Evolutionary conservation across 2,113 vertebrate genomes (phyloP).

Genomic region (Trochalopteron elliotii): DNA sequence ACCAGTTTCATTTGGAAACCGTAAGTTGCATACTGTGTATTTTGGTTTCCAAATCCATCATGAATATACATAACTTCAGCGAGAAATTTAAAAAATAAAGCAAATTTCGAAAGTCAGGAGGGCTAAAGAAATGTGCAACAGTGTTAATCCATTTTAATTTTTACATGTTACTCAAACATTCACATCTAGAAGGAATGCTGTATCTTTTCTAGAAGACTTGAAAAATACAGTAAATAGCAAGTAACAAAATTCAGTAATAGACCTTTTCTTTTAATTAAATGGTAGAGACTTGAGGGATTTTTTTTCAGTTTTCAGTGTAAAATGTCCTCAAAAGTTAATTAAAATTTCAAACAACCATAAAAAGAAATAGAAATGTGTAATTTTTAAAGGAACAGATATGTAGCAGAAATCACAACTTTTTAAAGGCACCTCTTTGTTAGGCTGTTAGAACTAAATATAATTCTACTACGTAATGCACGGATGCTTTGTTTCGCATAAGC

Average conservation of each 20-base stretch:
- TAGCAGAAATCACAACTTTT: not conserved
- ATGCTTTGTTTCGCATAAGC: not conserved
- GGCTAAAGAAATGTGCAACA: accelerated
- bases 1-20: not conserved
- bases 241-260: not conserved
- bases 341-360: not conserved
- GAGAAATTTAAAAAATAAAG: not conserved
- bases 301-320: not conserved
- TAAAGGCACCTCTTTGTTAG: not conserved
- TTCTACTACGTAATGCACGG: not conserved
- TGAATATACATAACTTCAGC: not conserved
- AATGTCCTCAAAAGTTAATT: not conserved
- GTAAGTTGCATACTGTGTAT: not conserved
- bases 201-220: not conserved
- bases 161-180: not conserved
- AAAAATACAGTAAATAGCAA: not conserved
- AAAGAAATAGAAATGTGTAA: not conserved
- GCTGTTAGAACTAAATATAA: not conserved
- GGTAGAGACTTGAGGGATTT: not conserved
- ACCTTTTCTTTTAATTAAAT: not conserved
- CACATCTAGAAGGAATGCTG: not conserved
- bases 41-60: not conserved
- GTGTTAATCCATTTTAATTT: not conserved
- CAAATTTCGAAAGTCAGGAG: not conserved
- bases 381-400: not conserved